Evolutionary conservation across 2,888 invertebrate species (phyloP), one percentile per base, ranked within the genome.

Genomic region (Pristionchus exspectatus): DNA sequence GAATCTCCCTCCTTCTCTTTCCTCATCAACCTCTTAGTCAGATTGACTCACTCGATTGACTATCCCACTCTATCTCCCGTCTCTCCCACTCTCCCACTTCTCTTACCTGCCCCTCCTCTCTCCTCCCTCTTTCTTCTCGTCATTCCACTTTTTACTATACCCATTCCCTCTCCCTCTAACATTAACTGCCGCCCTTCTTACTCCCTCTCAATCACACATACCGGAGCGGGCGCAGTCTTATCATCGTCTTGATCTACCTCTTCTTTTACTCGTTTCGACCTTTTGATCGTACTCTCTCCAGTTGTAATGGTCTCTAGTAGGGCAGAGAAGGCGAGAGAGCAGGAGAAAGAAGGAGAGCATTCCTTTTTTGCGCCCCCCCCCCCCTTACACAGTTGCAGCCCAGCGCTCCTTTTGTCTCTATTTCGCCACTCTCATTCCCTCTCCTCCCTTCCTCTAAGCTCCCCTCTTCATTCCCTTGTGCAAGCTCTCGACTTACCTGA

Each of bases 11-110:
- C 16, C 74, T 38, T 24, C 50, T 27, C 50, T n/a, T 54, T 21
- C 54, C 83, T 50, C 83, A 54, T 83, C 83, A 83, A 83, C 83
- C 54, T 54, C 83, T 83, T 54, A 54, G 54, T 83, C 83, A 83
- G 50, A 83, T 83, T 83, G 83, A 83, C 83, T 83, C 83, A 83
- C 44, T 83, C 27, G 54, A 50, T 50, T 83, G 50, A 50, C 83
- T 83, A 83, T 83, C 83, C 83, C 24, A 16, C 1, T 38, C 77
- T 50, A 24, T 50, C 54, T 50, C 33, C 27, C n/a, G 14, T 54
- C 50, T 30, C 54, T 54, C n/a, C n/a, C 30, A 14, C n/a, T 54
- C 83, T 77, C 10, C 77, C 21, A 33, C 44, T 30, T 77, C 77
- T 44, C 38, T 24, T 30, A 30, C 27, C 44, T 77, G 50, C 33